Evolutionary conservation across 2,113 vertebrate genomes (phyloP).

Genomic region (Laticauda laticaudata): DNA sequence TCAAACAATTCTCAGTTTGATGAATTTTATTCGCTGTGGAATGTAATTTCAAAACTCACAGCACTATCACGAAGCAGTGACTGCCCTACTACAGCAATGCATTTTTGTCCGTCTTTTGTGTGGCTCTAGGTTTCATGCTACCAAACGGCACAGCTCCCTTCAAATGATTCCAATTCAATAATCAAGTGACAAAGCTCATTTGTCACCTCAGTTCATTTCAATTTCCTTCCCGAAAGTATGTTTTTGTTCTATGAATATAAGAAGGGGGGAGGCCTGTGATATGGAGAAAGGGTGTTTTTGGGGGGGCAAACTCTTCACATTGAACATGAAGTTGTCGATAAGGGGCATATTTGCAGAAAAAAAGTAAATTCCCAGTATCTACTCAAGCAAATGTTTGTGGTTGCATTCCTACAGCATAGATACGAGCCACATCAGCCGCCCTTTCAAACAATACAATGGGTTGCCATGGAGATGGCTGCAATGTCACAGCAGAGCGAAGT

Average conservation of each 20-base stretch:
- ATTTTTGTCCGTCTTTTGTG: background rate
- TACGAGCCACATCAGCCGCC: background rate
- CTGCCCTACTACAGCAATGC: background rate
- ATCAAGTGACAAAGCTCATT: background rate
- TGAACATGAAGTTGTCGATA: background rate
- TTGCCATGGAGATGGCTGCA: constrained; percentile 27
- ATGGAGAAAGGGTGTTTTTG: background rate
- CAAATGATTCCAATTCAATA: background rate
- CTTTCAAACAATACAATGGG: constrained; percentile 14
- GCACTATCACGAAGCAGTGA: background rate
- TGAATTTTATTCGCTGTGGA: background rate
- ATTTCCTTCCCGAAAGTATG: background rate
- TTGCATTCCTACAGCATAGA: background rate
- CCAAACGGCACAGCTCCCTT: background rate
- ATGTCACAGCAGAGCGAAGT: constrained; percentile 13
- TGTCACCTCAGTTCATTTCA: background rate
- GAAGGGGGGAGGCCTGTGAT: background rate
- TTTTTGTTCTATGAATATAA: background rate
- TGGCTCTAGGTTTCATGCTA: background rate
- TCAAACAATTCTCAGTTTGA: background rate
- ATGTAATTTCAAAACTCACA: background rate
- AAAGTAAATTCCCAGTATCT: background rate
- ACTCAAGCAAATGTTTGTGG: background rate
- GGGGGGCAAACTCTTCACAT: background rate
- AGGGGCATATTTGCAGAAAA: background rate